A percentile compares a stretch with the other conserved stretches of the same genome.
These are phyloP conservation scores for Synanthedon vespiformis DNA, from an alignment of 2,888 invertebrate species.

Conservation along the genomic window DNA sequence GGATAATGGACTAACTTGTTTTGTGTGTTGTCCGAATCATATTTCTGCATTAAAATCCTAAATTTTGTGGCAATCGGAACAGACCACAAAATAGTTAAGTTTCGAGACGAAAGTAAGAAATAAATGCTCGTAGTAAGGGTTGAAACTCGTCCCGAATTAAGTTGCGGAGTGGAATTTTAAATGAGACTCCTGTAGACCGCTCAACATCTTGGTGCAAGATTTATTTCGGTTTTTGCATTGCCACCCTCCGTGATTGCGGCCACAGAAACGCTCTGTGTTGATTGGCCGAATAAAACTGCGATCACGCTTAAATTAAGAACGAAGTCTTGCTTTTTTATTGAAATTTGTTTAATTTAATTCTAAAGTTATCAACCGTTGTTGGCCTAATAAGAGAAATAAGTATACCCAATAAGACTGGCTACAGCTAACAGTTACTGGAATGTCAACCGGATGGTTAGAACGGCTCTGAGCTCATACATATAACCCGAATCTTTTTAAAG, in stretches of 20 bases:
- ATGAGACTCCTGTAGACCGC: slow-evolving; percentile 31
- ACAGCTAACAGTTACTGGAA: too few relatives aligned
- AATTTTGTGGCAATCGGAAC: too few relatives aligned
- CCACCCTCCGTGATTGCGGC: slow-evolving; percentile 18
- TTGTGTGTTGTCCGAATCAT: too few relatives aligned
- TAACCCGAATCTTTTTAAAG: too few relatives aligned
- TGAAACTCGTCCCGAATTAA: slow-evolving; percentile 21
- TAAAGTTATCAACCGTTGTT: too few relatives aligned
- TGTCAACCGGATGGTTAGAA: too few relatives aligned
- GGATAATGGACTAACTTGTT: too few relatives aligned
- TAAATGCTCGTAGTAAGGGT: slow-evolving; percentile 1
- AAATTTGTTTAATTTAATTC: too few relatives aligned
- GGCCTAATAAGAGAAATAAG: too few relatives aligned
- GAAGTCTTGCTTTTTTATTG: not conserved
- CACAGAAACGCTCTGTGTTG: slow-evolving; percentile 13
- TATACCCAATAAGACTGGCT: too few relatives aligned
- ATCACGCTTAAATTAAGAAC: not conserved
- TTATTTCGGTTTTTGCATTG: slow-evolving; percentile 57
- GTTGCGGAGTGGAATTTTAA: slow-evolving; percentile 42
- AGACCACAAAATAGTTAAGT: not conserved
- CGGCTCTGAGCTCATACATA: too few relatives aligned
- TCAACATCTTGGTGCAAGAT: slow-evolving; percentile 38
- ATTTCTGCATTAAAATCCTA: too few relatives aligned
- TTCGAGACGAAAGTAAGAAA: slow-evolving; percentile 1
- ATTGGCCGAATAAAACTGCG: slow-evolving; percentile 29